Evolutionary conservation across 2,797 vertebrate species (phyloP).

Genomic region (Cuculus canorus): DNA sequence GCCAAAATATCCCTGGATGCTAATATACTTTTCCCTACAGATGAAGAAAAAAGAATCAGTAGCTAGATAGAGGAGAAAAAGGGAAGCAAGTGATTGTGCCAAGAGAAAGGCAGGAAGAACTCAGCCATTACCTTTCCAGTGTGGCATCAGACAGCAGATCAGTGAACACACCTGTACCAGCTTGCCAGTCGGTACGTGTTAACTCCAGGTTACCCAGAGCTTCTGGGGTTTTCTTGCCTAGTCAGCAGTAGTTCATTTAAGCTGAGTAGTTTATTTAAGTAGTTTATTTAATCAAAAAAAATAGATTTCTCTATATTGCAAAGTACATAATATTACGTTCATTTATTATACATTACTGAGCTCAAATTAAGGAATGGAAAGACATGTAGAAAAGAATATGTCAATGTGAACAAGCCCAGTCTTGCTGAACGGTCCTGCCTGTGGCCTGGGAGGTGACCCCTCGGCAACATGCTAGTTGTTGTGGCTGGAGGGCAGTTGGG

Average conservation of each 20-base stretch:
- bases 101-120: not conserved
- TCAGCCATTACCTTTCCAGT: not conserved
- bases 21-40: not conserved
- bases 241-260: not conserved
- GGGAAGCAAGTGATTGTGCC: not conserved
- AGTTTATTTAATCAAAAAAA: not conserved
- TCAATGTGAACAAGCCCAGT: not conserved
- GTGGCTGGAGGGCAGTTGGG: not conserved
- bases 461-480: not conserved
- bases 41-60: not conserved
- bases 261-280: not conserved
- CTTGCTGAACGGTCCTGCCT: rapidly evolving
- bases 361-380: not conserved
- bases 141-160: not conserved
- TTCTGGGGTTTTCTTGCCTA: not conserved
- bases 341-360: not conserved
- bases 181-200: rapidly evolving
- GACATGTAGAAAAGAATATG: not conserved
- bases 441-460: not conserved
- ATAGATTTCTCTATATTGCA: not conserved
- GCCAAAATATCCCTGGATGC: not conserved
- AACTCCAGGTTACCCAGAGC: not conserved
- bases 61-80: not conserved
- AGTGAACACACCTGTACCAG: not conserved
- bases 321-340: not conserved